Conservation (phyloP, 2,797 vertebrate genomes). For the Dendrocincla tyrannina region DNA sequence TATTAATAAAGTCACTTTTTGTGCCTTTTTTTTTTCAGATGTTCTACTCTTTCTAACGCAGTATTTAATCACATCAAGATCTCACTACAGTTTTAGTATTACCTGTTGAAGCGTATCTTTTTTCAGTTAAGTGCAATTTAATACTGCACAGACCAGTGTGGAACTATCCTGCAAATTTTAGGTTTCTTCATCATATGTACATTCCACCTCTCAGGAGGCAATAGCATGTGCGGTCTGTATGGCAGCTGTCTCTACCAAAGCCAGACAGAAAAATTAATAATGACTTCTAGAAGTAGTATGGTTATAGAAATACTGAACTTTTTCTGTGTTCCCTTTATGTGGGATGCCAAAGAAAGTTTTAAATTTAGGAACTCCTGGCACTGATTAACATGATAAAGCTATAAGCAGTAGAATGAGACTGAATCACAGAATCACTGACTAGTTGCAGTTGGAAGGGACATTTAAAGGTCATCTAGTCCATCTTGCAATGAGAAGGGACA, state of each 20-base stretch:
- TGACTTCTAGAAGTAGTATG: background rate
- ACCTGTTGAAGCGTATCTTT: background rate
- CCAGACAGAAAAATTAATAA: background rate
- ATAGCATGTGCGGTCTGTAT: background rate
- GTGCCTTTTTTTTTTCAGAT: background rate
- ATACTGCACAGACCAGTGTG: background rate
- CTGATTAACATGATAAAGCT: background rate
- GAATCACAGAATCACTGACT: background rate
- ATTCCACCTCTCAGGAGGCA: background rate
- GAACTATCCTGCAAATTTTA: background rate
- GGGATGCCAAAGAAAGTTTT: background rate
- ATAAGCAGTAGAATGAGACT: background rate
- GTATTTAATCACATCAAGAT: background rate
- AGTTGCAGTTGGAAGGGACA: background rate
- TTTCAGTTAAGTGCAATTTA: background rate
- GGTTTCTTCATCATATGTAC: background rate
- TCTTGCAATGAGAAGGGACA: background rate
- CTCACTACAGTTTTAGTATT: background rate
- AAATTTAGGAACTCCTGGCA: background rate
- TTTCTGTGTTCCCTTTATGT: background rate
- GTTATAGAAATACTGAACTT: background rate
- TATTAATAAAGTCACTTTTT: background rate
- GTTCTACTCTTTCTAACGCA: background rate
- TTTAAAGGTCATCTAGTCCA: background rate
- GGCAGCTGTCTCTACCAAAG: background rate